phyloP scores from a whole-genome alignment of 1,140 invertebrate species.

The Drosophila sulfurigaster region DNA sequence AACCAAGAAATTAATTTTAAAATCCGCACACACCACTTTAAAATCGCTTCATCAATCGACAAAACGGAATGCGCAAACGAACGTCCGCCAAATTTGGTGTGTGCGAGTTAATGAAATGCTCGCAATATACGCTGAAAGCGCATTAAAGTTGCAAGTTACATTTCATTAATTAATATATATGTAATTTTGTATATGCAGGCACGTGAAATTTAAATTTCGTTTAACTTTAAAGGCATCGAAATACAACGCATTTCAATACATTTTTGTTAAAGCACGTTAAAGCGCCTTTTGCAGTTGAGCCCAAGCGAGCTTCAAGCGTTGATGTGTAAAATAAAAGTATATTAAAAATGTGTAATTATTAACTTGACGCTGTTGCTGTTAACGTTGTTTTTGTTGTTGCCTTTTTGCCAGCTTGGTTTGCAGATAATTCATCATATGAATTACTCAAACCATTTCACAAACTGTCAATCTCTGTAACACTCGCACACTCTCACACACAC shows the following conservation, averaged over 20 bases:
- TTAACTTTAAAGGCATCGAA: too few relatives aligned
- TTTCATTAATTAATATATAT: neutral
- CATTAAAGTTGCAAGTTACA: neutral
- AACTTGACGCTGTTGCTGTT: slow-evolving; percentile 16
- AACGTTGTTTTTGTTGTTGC: neutral
- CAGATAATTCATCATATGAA: slow-evolving; percentile 68
- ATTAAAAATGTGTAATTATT: slow-evolving; percentile 22
- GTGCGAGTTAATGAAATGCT: neutral
- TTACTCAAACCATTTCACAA: slow-evolving; percentile 77
- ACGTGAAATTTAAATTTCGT: too few relatives aligned
- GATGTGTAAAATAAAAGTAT: neutral
- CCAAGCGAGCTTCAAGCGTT: neutral
- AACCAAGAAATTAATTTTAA: slow-evolving; percentile 49
- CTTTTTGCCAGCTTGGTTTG: neutral
- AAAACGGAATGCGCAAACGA: neutral
- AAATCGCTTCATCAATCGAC: slow-evolving; percentile 44
- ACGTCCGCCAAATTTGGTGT: neutral
- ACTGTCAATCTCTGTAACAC: slow-evolving; percentile 70
- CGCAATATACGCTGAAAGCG: slow-evolving; percentile 6
- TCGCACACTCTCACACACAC: slow-evolving; percentile 26
- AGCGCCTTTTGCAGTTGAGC: neutral
- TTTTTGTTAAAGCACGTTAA: neutral
- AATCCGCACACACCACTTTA: slow-evolving; percentile 43
- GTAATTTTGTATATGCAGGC: neutral
- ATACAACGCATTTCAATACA: too few relatives aligned